These are phyloP conservation scores for Neotoxoptera formosana DNA, from an alignment of 1,140 invertebrate genomes.

Conservation along the genomic window DNA sequence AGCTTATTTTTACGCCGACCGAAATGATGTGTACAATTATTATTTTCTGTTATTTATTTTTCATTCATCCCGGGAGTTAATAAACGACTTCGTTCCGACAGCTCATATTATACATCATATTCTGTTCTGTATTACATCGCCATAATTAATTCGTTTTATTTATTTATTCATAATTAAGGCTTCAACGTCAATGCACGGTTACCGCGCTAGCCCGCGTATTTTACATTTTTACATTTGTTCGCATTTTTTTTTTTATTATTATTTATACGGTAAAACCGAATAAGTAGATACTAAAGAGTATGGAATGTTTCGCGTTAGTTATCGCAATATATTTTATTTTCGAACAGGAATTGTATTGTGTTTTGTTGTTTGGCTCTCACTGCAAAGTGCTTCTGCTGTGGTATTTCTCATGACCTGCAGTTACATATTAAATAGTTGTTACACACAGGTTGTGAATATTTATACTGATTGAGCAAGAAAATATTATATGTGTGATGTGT, in stretches of 20 bases:
- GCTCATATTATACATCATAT: not conserved
- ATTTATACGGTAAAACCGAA: not conserved
- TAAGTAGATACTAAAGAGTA: not conserved
- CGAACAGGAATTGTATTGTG: not conserved
- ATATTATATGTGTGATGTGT: not conserved
- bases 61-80: not conserved
- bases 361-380: not conserved
- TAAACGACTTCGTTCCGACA: not conserved
- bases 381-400: not conserved
- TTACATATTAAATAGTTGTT: not conserved
- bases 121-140: not conserved
- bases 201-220: not conserved
- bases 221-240: not conserved
- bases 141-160: not conserved
- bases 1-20: not conserved
- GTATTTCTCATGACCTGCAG: not conserved
- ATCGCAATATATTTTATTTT: not conserved
- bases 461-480: not conserved
- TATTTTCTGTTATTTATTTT: not conserved
- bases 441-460: not conserved
- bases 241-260: not conserved
- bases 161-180: not conserved
- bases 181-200: not conserved
- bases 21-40: not conserved
- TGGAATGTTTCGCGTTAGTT: not conserved